phyloP scores from a whole-genome alignment of 1,140 invertebrate genomes.

The Anagrus nilaparvatae region DNA sequence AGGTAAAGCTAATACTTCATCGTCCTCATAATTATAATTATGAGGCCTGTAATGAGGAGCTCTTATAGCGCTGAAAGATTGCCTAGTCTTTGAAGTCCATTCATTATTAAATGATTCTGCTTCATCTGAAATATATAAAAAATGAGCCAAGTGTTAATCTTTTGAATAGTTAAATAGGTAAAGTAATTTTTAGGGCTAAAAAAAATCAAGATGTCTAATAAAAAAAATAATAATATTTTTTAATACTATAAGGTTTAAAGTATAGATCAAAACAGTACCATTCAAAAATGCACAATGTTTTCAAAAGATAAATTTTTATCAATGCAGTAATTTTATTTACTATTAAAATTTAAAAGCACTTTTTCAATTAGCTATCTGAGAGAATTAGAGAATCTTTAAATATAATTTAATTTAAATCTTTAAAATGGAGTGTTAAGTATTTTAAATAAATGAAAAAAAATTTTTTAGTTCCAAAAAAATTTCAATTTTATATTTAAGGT shows the following conservation, averaged over 20 bases:
- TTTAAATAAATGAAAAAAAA: no score
- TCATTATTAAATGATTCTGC: constrained; percentile 68
- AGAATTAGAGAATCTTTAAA: background rate
- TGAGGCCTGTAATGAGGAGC: constrained; percentile 15
- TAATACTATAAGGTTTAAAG: no score
- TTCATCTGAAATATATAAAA: constrained; percentile 51
- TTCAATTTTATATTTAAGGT: no score
- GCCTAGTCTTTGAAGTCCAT: constrained; percentile 48
- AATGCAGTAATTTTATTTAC: background rate
- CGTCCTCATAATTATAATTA: constrained; percentile 19
- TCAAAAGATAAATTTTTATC: background rate
- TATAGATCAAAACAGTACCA: constrained; percentile 10
- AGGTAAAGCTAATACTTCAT: constrained; percentile 32
- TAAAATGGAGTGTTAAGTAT: no score
- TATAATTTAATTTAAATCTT: no score
- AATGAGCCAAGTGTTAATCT: constrained; percentile 8
- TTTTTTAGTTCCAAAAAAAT: no score
- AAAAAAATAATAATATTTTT: no score
- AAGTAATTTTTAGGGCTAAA: no score
- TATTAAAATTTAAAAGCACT: background rate
- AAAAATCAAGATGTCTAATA: no score
- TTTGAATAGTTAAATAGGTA: no score
- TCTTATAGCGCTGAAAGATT: constrained; percentile 20
- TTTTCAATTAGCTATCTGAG: constrained; percentile 1
- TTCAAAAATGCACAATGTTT: background rate